Conservation (phyloP, 2,888 invertebrate species). For the Rhingia campestris region DNA sequence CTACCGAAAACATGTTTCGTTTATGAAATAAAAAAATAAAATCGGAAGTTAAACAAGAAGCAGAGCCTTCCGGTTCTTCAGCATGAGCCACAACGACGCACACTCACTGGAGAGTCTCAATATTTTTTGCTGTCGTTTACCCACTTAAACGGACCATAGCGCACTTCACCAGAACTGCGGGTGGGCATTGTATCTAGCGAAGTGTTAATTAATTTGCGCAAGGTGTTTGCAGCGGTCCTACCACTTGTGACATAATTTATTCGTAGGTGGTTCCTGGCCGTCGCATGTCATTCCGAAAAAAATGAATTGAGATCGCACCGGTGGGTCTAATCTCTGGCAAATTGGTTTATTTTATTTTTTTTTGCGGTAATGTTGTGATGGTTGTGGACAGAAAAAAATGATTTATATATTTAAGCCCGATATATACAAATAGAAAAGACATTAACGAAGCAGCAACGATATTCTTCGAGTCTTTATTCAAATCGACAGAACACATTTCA, state of each 20-base stretch:
- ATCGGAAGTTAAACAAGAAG: conserved; percentile 66
- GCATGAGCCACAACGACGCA: conserved; percentile 66
- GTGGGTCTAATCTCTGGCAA: conserved; percentile 51
- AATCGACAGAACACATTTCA: no score
- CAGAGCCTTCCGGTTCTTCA: conserved; percentile 64
- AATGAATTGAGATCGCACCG: conserved; percentile 34
- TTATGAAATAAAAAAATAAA: conserved; percentile 27
- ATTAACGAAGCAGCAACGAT: no score
- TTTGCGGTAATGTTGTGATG: background rate
- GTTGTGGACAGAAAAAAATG: background rate
- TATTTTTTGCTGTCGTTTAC: conserved; percentile 11
- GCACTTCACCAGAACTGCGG: conserved; percentile 59
- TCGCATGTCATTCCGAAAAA: conserved; percentile 66
- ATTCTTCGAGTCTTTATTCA: no score
- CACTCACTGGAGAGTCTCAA: conserved; percentile 22
- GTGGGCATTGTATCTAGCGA: conserved; percentile 64
- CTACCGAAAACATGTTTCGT: conserved; percentile 35
- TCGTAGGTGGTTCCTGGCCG: conserved; percentile 62
- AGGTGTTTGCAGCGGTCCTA: conserved; percentile 65
- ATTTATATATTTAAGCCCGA: background rate
- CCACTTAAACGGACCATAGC: conserved; percentile 38
- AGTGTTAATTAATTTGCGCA: conserved; percentile 73
- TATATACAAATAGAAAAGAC: no score
- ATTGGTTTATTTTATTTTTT: conserved; percentile 28
- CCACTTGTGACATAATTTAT: conserved; percentile 62